A percentile compares a stretch with the other conserved stretches of the same genome.
Evolutionary conservation across 2,797 vertebrate genomes (phyloP).

Genomic region (Pelochelys cantorii): DNA sequence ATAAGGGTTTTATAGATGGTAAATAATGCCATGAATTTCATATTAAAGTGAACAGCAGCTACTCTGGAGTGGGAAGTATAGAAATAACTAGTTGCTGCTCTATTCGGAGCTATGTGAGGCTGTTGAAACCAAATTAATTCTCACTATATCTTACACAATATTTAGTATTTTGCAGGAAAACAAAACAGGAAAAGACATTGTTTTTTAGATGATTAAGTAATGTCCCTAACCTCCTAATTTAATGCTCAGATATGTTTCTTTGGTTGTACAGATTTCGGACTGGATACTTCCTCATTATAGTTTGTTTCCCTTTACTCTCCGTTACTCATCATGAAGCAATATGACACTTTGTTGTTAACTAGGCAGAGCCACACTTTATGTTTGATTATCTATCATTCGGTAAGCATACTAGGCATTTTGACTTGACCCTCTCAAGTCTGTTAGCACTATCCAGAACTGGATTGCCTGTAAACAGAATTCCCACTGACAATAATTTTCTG

Average conservation of each 20-base stretch:
- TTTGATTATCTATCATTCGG: background rate
- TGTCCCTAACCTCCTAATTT: background rate
- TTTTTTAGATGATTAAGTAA: background rate
- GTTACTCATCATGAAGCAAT: background rate
- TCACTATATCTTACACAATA: background rate
- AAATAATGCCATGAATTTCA: background rate
- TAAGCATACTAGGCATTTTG: background rate
- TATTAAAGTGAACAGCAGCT: background rate
- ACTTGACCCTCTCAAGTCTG: background rate
- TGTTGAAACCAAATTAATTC: background rate
- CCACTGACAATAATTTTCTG: background rate
- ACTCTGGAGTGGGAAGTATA: background rate
- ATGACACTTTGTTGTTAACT: background rate
- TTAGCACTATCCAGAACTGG: background rate
- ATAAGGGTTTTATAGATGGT: background rate
- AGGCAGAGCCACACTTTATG: background rate
- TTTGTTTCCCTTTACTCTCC: background rate
- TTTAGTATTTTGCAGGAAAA: accelerated
- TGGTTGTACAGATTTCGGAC: background rate
- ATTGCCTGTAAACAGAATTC: background rate
- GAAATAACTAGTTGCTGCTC: accelerated
- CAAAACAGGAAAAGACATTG: accelerated
- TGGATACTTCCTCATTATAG: background rate
- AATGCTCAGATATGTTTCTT: background rate
- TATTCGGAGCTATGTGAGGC: background rate